Base-by-base conservation (phyloP, 2,888 invertebrate species). In the Keiferia lycopersicella region DNA sequence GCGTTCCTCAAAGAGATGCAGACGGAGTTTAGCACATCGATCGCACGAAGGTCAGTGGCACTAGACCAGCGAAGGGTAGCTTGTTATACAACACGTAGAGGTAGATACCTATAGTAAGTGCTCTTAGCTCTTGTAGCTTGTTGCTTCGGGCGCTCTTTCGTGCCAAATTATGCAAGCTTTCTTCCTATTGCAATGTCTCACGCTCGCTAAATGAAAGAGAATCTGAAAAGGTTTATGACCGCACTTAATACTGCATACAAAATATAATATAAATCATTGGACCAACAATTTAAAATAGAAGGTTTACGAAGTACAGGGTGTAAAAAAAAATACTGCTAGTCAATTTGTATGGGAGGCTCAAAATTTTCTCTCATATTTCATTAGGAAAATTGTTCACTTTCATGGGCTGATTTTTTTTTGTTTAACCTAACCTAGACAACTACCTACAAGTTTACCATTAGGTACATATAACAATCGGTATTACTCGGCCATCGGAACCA, bases 11-110 rank as follows among this genome's bases (percentile, higher is more conserved):
- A n/a, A 38, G 1, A 16, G 18, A 18, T 16, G 26, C 11, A 26
- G 18, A 6, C 8, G 22, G 11, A 26, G 38, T 58, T 39, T 58
- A 39, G 39, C 20, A 48, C 62, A 65, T 65, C 58, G 65, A 65
- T 65, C 65, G 65, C 58, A 18, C 50, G 65, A 65, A 65, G 65
- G 65, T 62, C 65, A 65, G 18, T 65, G 65, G 48, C 65, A 62
- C 58, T 58, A 38, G 51, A 53, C 26, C 45, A 41, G 60, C 45
- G 48, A 61, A 45, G 48, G 60, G 45, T 48, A 45, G 39, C 22
- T 14, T 53, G 6, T 30, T n/a, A 56, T 56, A 56, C 16, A 56
- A 56, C 56, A 34, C 30, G 34, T 34, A 56, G 34, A 34, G 2
- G 18, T 38, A 58, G 20, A 11, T 34, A 58, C n/a, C 34, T 57